Evolutionary conservation across 2,888 invertebrate species (phyloP).

Genomic region (Oeneis ivallda): DNA sequence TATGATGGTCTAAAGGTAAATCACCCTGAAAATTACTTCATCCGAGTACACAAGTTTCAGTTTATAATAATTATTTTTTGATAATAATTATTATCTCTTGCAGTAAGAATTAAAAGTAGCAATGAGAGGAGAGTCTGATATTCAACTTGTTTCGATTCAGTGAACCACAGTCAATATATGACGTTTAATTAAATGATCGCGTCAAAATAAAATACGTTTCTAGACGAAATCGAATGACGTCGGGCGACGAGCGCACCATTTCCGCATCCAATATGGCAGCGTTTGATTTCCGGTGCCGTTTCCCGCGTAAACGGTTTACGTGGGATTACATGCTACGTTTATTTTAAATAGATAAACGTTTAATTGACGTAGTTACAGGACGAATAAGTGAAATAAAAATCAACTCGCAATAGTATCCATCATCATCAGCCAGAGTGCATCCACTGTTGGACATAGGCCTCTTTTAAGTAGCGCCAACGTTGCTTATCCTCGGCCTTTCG

Average conservation of each 20-base stretch:
- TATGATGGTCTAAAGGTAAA: no score
- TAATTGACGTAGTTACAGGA: no score
- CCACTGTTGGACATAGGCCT: no score
- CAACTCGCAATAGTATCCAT: no score
- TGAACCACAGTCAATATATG: conserved; percentile 34
- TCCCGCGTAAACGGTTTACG: conserved; percentile 68
- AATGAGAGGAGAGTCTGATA: not conserved
- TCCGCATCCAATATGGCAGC: conserved; percentile 78
- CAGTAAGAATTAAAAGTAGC: not conserved
- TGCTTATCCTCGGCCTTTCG: no score
- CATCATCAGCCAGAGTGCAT: no score
- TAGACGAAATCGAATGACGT: conserved; percentile 47
- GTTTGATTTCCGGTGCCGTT: conserved; percentile 75
- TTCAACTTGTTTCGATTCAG: conserved; percentile 24
- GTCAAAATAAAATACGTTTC: conserved; percentile 41
- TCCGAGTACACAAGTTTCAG: no score
- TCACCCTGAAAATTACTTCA: no score
- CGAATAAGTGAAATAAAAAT: not conserved
- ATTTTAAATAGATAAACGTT: no score
- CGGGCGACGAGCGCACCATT: conserved; percentile 59
- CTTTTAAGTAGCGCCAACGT: no score
- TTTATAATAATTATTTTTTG: no score
- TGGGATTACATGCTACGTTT: conserved; percentile 68
- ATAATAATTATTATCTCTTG: no score
- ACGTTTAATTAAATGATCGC: conserved; percentile 39